Evolutionary conservation across 2,113 vertebrate species (phyloP), one percentile per base, ranked within the genome.

Genomic region (Nyctereutes procyonoides): DNA sequence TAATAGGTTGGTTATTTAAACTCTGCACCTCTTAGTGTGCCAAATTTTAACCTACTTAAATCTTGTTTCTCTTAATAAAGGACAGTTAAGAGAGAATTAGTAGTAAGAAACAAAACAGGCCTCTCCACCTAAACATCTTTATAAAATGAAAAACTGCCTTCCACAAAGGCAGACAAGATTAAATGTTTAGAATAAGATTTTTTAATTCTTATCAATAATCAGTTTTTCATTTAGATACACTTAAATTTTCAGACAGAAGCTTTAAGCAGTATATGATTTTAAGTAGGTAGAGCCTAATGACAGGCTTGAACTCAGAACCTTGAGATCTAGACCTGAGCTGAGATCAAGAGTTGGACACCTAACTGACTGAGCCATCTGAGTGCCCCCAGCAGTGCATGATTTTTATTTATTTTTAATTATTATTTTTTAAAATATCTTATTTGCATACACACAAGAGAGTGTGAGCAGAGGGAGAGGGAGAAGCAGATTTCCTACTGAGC

Each of bases 181-280:
- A 67, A 56, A 43, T 81, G 26, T 60, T 90, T 83, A n/a, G 67
- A 69, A 17, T 17, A 69, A 77, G 6, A 38, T 60, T 38, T 65
- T 14, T 10, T 56, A 58, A n/a, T 77, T 30, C 43, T 77, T 15
- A 77, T 30, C 43, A 30, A 17, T 77, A 35, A 69, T 84, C 11
- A 94, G 14, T 22, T 92, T 94, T 92, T 58, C 60, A 65, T 85
- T 19, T 94, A 89, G 10, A 90, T 89, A 43, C 35, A 63, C n/a
- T 63, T 93, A 84, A 71, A 14, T n/a, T 94, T 96, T 96, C 60
- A 55, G n/a, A 12, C 79, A 69, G 56, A 90, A 84, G 53, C 55
- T 87, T 69, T 24, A 73, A 77, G 79, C 13, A 67, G 10, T 51
- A 8, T 19, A 53, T 69, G 14, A 82, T 67, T 88, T 89, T 51